Evolutionary conservation across 1,140 invertebrate species (phyloP).

Genomic region (Agrilus planipennis): DNA sequence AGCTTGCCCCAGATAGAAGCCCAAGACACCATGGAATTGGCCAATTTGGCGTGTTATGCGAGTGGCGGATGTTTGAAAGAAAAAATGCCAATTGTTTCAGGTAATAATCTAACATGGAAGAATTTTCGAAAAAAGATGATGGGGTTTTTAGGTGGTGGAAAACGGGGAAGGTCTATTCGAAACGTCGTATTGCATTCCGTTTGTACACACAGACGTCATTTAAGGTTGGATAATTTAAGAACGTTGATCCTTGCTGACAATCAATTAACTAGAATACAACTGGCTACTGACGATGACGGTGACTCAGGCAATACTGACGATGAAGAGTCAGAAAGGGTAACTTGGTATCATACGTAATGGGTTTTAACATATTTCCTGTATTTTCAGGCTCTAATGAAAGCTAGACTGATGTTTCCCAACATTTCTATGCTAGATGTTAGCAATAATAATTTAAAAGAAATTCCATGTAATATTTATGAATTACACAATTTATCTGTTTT

Average conservation of each 20-base stretch:
- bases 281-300: constrained; percentile 62
- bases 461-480: constrained; percentile 78
- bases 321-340: constrained; percentile 45
- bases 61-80: constrained; percentile 22
- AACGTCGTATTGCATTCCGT: constrained; percentile 65
- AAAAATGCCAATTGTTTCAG: constrained; percentile 35
- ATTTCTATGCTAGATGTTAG: constrained; percentile 92
- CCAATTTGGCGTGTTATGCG: constrained; percentile 50
- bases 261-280: constrained; percentile 59
- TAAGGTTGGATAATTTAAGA: constrained; percentile 64
- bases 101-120: constrained; percentile 14
- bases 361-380: background rate
- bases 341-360: constrained; percentile 5
- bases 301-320: constrained; percentile 38
- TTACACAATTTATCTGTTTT: constrained; percentile 84
- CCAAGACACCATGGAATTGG: constrained; percentile 46
- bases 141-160: constrained; percentile 22
- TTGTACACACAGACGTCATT: constrained; percentile 72
- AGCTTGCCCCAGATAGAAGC: constrained; percentile 61
- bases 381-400: constrained; percentile 32
- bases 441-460: constrained; percentile 68
- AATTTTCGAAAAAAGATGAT: constrained; percentile 1
- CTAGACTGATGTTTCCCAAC: constrained; percentile 78
- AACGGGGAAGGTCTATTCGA: constrained; percentile 46
- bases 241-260: constrained; percentile 82